Base-by-base conservation (phyloP, 2,113 vertebrate species). In the Atherinomorus stipes region DNA sequence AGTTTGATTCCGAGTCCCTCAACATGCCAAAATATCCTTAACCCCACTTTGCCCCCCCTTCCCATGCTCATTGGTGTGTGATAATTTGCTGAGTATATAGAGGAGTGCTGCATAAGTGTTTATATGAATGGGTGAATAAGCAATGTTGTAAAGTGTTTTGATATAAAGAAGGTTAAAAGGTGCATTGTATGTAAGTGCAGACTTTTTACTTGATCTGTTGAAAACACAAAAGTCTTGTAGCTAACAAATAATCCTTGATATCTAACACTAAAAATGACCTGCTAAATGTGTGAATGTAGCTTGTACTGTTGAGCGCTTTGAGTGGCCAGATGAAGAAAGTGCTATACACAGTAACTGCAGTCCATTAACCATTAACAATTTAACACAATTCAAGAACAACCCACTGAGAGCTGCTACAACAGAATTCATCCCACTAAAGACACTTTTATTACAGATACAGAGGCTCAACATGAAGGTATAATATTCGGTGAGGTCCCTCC, bases 271-370 rank as follows among this genome's bases (percentile, higher is more conserved):
- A 47, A 15, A 47, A 19, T 15, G 4, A 18, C 44, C 0, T 18
- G 9, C 1, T 4, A 56, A 19, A 56, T 25, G 26, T 58, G 28
- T 58, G 66, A 58, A 31, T 57, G 25, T 57, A 38, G 26, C 16
- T 38, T 59, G n/a, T 59, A 50, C 34, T 50, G 34, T 31, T 49
- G 59, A 59, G 21, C 37, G 10, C 21, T 45, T 54, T 25, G 7
- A 69, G 42, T 37, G 21, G 6, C n/a, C 50, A 66, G 15, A 45
- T n/a, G 34, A 49, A 11, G 37, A 40, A 42, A 66, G 64, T 50
- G 23, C 31, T 53, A 22, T 26, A 40, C 4, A 13, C 15, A 31
- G 15, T 11, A 53, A 23, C 26, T 26, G 23, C 16, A 34, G 26
- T 38, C 44, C 15, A 59, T 45, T 69, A 49, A 59, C 21, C 15